These are phyloP conservation scores for Drosophila sp. DNA, from an alignment of 1,140 invertebrate species.

Conservation along the genomic window DNA sequence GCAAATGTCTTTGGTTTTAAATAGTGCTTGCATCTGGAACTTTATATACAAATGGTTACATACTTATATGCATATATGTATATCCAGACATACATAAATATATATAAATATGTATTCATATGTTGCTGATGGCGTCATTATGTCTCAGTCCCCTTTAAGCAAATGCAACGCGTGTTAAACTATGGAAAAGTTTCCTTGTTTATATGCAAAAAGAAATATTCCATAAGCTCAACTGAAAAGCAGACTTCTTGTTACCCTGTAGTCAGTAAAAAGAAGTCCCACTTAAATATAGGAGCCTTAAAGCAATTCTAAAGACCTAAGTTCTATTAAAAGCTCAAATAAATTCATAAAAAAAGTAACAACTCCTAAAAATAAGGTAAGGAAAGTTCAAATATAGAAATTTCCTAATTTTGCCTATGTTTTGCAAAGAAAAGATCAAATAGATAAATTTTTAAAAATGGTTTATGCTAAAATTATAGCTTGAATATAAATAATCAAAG, in stretches of 20 bases:
- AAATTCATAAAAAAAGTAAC: too few species aligned
- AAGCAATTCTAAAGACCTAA: background rate
- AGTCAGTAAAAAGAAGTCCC: too few species aligned
- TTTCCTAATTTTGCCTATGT: too few species aligned
- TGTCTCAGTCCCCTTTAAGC: conserved; percentile 29
- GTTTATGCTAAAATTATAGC: too few species aligned
- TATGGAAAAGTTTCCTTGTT: conserved; percentile 14
- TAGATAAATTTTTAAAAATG: too few species aligned
- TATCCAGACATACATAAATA: background rate
- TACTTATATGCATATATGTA: conserved; percentile 2
- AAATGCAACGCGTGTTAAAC: conserved; percentile 23
- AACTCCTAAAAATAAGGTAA: too few species aligned
- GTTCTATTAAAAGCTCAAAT: background rate
- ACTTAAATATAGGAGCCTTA: too few species aligned
- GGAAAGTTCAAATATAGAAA: too few species aligned
- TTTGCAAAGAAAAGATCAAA: too few species aligned
- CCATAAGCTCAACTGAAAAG: conserved; percentile 7
- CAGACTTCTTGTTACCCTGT: background rate
- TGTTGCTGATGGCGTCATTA: conserved; percentile 39
- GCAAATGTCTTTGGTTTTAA: conserved; percentile 61
- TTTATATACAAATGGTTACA: conserved; percentile 4
- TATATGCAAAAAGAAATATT: conserved; percentile 13
- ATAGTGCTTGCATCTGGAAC: conserved; percentile 51
- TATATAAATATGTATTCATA: background rate
- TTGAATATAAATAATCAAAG: too few species aligned